Evolutionary conservation across 2,888 invertebrate species (phyloP).

Genomic region (Syrista parreyssii): DNA sequence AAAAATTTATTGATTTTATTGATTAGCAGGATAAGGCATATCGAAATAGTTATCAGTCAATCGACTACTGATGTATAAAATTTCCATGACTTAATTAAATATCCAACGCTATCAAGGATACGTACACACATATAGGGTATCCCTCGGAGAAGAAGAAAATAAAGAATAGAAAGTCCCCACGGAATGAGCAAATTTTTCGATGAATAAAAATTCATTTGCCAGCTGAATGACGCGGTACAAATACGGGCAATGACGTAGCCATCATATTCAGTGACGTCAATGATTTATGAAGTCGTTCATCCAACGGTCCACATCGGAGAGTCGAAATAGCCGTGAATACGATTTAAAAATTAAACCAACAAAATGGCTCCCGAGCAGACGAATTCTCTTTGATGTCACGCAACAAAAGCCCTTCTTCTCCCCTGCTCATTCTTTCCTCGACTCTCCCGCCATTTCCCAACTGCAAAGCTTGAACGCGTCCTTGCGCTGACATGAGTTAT

Average conservation of each 20-base stretch:
- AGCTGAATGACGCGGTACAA: conserved; percentile 5
- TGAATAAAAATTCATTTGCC: conserved; percentile 15
- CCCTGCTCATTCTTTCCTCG: no score
- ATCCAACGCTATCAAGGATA: no score
- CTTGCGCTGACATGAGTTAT: no score
- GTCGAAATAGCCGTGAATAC: conserved; percentile 4
- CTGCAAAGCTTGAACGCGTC: no score
- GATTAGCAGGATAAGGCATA: no score
- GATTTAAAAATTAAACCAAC: conserved; percentile 15
- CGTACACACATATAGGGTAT: no score
- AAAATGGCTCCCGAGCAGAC: neutral
- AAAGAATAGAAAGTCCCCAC: neutral
- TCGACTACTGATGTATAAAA: no score
- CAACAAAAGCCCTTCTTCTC: conserved; percentile 5
- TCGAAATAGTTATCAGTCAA: no score
- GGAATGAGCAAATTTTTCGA: neutral
- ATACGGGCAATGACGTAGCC: neutral
- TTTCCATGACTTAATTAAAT: no score
- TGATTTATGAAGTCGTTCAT: conserved; percentile 16
- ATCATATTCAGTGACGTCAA: conserved; percentile 10
- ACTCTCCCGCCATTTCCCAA: no score
- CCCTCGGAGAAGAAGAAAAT: no score
- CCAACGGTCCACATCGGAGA: conserved; percentile 4
- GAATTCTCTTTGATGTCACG: conserved; percentile 17
- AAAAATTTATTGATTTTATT: no score